Percentiles rank a stretch among this genome's conserved stretches.
phyloP scores from a whole-genome alignment of 2,888 invertebrate species.

The Unio delphinus region DNA sequence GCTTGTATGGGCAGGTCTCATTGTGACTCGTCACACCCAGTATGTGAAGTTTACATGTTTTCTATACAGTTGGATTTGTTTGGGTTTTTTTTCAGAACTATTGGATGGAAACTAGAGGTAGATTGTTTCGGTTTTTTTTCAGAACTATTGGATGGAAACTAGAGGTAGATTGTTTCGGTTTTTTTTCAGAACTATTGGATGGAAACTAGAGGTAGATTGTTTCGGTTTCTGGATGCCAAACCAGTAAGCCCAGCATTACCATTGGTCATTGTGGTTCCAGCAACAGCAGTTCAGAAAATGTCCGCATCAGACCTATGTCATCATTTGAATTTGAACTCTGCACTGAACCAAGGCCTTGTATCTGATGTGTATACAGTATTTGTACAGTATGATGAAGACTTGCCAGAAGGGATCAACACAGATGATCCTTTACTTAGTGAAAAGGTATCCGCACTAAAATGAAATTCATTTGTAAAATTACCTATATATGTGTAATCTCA shows the following conservation, averaged over 20 bases:
- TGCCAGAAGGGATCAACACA: slow-evolving; percentile 23
- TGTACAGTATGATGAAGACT: slow-evolving; percentile 19
- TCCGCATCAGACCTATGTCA: slow-evolving; percentile 11
- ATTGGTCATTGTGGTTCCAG: slow-evolving; percentile 53
- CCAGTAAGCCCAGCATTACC: slow-evolving; percentile 49
- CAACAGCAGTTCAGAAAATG: slow-evolving; percentile 24
- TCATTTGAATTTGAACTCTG: slow-evolving; percentile 32
- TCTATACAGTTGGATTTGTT: neutral
- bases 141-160: slow-evolving; percentile 47
- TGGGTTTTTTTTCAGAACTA: slow-evolving; percentile 21
- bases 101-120: slow-evolving; percentile 45
- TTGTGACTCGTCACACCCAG: neutral
- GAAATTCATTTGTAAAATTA: too few relatives aligned
- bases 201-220: slow-evolving; percentile 40
- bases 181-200: slow-evolving; percentile 46
- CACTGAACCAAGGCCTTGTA: slow-evolving; percentile 36
- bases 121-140: slow-evolving; percentile 34
- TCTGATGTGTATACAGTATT: slow-evolving; percentile 36
- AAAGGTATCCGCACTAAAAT: slow-evolving; percentile 18
- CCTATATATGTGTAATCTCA: too few relatives aligned
- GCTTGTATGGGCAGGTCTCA: neutral
- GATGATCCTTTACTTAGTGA: slow-evolving; percentile 29
- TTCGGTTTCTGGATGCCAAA: slow-evolving; percentile 44
- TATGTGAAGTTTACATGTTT: neutral
- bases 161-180: slow-evolving; percentile 43